Evolutionary conservation across 2,113 vertebrate species (phyloP).

Genomic region (Colossoma macropomum): DNA sequence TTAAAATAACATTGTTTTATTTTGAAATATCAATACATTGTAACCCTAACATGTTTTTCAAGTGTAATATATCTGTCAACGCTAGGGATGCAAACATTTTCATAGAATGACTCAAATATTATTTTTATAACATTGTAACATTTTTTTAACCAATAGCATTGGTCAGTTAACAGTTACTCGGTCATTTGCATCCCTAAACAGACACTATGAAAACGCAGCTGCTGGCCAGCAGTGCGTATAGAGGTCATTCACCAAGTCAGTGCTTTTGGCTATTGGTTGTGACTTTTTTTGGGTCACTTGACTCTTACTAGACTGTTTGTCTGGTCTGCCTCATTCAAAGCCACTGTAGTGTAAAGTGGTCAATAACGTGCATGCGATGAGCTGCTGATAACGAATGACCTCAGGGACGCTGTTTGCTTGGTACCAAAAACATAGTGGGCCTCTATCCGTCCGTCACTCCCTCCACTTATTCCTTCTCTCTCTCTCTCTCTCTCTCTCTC

Average conservation of each 20-base stretch:
- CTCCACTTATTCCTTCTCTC: too few species aligned
- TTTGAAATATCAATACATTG: too few species aligned
- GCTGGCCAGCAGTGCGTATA: background rate
- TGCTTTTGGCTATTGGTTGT: background rate
- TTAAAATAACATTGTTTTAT: too few species aligned
- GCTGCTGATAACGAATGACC: background rate
- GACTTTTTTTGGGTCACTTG: background rate
- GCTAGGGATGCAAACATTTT: too few species aligned
- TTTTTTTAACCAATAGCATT: too few species aligned
- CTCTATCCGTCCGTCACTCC: background rate
- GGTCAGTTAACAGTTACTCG: too few species aligned
- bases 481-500: background rate
- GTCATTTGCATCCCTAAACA: too few species aligned
- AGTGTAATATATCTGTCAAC: too few species aligned
- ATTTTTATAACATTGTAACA: too few species aligned
- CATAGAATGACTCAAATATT: too few species aligned
- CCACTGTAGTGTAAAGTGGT: background rate
- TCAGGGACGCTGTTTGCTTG: background rate
- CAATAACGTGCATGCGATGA: background rate
- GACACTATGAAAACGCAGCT: background rate
- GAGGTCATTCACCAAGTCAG: background rate
- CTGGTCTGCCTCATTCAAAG: background rate
- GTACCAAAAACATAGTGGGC: slow-evolving; percentile 6
- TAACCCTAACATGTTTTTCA: too few species aligned
- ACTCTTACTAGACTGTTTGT: background rate